These are phyloP conservation scores for Litocranius walleri DNA, from an alignment of 2,113 vertebrate genomes.

Conservation along the genomic window DNA sequence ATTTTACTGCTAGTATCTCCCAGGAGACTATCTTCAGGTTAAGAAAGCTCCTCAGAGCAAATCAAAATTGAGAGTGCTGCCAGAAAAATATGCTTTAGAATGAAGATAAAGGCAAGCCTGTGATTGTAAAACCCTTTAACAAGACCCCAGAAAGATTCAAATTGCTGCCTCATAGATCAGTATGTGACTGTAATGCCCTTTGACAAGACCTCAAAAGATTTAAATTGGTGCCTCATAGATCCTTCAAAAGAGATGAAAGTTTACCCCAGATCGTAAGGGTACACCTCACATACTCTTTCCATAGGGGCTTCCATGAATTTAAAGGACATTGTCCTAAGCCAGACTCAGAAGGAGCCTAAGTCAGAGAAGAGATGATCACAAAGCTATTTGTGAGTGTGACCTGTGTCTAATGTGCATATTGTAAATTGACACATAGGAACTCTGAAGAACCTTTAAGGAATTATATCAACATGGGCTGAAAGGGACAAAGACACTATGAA, in stretches of 20 bases:
- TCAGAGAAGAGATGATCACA: background rate
- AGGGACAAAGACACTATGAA: background rate
- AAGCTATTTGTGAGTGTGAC: background rate
- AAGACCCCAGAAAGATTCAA: background rate
- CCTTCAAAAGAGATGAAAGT: background rate
- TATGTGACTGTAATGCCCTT: background rate
- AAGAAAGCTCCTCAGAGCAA: background rate
- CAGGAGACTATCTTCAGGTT: background rate
- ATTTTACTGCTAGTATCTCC: background rate
- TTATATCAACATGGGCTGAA: background rate
- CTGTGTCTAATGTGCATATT: background rate
- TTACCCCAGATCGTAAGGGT: too few species aligned
- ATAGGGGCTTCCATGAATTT: background rate
- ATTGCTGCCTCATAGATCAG: background rate
- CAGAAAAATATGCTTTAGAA: background rate
- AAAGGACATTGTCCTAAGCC: background rate
- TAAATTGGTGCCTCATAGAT: background rate
- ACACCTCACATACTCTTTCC: background rate
- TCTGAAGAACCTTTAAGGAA: background rate
- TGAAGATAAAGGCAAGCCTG: background rate
- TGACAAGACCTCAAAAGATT: background rate
- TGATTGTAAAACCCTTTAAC: background rate
- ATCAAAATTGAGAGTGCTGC: background rate
- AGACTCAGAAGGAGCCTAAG: background rate
- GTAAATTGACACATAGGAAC: background rate